Evolutionary conservation across 2,888 invertebrate genomes (phyloP), one percentile per base, ranked within the genome.

Genomic region (Idaea dimidiata): DNA sequence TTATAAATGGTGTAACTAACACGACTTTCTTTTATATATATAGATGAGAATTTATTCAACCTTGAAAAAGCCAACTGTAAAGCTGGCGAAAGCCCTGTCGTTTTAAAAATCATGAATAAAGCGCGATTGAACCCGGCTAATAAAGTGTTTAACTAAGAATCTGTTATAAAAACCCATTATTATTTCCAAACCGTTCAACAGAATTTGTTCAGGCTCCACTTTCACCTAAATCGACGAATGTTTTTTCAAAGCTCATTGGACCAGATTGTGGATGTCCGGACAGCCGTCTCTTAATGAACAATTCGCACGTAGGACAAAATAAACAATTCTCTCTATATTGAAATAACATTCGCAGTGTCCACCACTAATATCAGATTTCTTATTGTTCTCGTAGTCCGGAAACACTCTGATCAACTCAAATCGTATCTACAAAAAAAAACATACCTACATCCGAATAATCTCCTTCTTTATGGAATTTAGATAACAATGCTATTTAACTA

Each of bases 361-460:
- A 84, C 84, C 86, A 84, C 87, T 88, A 82, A 88, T 89, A 89
- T 90, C 89, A 79, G 87, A 90, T 91, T 90, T 84, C 89, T 82
- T 84, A 86, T 89, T 90, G 89, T 43, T 43, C 43, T 43, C 0
- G 14, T 14, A 43, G 43, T 10, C 43, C 1, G 10, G 10, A 43
- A 10, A 43, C 14, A 10, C 10, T 7, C 7, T 7, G 14, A 8
- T 8, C 24, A n/a, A n/a, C n/a, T n/a, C n/a, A n/a, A n/a, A n/a
- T n/a, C n/a, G n/a, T n/a, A n/a, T n/a, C n/a, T n/a, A n/a, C n/a
- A n/a, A n/a, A n/a, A n/a, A n/a, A n/a, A n/a, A n/a, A n/a, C n/a
- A n/a, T n/a, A n/a, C n/a, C n/a, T n/a, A n/a, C n/a, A n/a, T n/a
- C n/a, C n/a, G n/a, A n/a, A n/a, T n/a, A n/a, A n/a, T n/a, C n/a